Base-by-base conservation (phyloP, 1,140 invertebrate genomes). In the Tigriopus japonicus region DNA sequence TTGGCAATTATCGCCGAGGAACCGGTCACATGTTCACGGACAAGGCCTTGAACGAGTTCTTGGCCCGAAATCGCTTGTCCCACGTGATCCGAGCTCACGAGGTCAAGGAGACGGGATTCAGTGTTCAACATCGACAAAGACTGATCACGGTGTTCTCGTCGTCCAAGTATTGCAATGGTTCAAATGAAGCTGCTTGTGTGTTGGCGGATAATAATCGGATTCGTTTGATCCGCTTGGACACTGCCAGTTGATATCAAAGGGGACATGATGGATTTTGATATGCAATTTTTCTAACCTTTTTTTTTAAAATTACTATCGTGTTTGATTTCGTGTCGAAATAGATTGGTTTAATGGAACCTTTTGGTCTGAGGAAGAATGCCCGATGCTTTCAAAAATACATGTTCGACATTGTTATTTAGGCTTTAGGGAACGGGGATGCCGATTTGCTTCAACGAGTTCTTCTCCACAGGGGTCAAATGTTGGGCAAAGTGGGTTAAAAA, bases 11-110 rank as follows among this genome's bases (percentile, higher is more conserved):
- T 0, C 73, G 78, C 60, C 73, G 83, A 65, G 81, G 82, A 43
- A 85, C 83, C 0, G 84, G 79, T 12, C 80, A 83, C 69, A 77
- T 83, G 63, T 86, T 85, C 68, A 81, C 75, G 64, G 74, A 73
- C 64, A 74, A 76, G 23, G 83, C 82, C 1, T 70, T 85, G n/a
- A 74, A 80, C 55, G 67, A 71, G 19, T 86, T 85, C 70, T 70
- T 85, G 23, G 68, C 72, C 14, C 68, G 71, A 59, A 83, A 85
- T 70, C 70, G 72, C 24, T 73, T 84, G 0, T 77, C 80, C 1
- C 80, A 83, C 69, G 77, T 85, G 2, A 75, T 86, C 35, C 68
- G 83, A 63, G 83, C 82, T 23, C 83, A 85, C 71, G 82, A 85
- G 71, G 76, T 83, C 56, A 78, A 82, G 56, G 76, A 81, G 67